Base-by-base conservation (phyloP, 2,797 vertebrate genomes). In the Fundulus diaphanus region DNA sequence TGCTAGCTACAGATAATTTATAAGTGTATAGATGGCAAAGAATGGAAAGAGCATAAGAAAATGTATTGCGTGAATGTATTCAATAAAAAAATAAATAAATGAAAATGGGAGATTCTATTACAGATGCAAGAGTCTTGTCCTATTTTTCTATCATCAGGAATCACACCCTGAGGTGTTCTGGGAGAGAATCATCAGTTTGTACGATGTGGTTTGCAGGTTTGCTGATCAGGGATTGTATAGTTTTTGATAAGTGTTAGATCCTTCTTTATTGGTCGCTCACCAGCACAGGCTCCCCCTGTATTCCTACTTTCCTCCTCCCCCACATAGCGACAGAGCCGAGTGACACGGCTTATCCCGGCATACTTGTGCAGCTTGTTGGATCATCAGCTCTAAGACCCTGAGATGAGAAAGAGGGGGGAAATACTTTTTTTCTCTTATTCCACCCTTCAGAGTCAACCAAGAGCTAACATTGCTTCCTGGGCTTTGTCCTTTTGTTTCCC, bases 311-410 rank as follows among this genome's bases (percentile, higher is more conserved):
- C 44, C 42, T 27, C 61, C 44, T 48, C 78, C 40, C 52, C 70
- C 77, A 79, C 69, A 79, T 37, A 81, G 90, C 54, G 92, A 92
- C 67, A 70, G 87, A 86, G 83, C 87, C 76, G 29, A 91, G 80
- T 77, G 90, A 81, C 87, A 88, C 87, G 63, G 87, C 89, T 94
- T 91, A 93, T 91, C 82, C 90, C 56, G 48, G 83, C 86, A 91
- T 89, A 88, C 86, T 85, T 72, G 79, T 87, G 85, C 89, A 76
- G 92, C 85, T 88, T 86, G 90, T 84, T 88, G 89, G 90, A 86
- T 92, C 87, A 81, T 86, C 84, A 71, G 73, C 84, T 61, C 84
- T 87, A 85, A 91, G 76, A 74, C 85, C 81, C 71, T 7, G 74
- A 83, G 88, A 92, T 88, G 78, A 89, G 87, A 90, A 77, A 84